phyloP scores from a whole-genome alignment of 2,888 invertebrate species.

The Cloeon dipterum region DNA sequence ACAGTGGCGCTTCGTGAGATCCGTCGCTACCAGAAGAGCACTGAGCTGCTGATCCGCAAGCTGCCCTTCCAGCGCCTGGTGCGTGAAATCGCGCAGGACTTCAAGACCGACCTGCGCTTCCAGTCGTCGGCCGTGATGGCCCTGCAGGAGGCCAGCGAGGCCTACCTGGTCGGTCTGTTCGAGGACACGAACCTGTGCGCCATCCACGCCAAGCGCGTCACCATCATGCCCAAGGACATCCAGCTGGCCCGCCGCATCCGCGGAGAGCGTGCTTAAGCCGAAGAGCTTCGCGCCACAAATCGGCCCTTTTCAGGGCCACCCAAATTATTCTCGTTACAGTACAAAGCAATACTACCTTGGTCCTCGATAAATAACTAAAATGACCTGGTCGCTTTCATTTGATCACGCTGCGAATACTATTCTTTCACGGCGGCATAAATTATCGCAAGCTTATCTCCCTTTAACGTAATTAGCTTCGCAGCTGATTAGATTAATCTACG shows the following conservation, averaged over 20 bases:
- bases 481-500: too few relatives aligned
- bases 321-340: too few relatives aligned
- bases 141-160: constrained; percentile 20
- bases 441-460: too few relatives aligned
- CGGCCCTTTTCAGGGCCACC: too few relatives aligned
- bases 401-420: too few relatives aligned
- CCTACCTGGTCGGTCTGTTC: constrained; percentile 41
- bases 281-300: too few relatives aligned
- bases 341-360: too few relatives aligned
- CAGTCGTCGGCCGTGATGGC: constrained; percentile 19
- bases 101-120: constrained; percentile 21
- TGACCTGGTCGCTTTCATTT: too few relatives aligned
- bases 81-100: constrained; percentile 26
- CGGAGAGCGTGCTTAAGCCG: too few relatives aligned
- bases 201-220: constrained; percentile 26
- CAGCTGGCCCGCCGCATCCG: constrained; percentile 28
- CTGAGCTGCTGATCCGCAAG: constrained; percentile 27
- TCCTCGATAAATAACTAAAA: too few relatives aligned
- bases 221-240: constrained; percentile 37
- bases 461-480: too few relatives aligned
- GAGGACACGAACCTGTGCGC: constrained; percentile 39
- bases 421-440: too few relatives aligned
- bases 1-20: constrained; percentile 47
- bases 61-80: constrained; percentile 27
- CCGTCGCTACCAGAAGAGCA: constrained; percentile 29